phyloP scores from a whole-genome alignment of 1,140 invertebrate species.

The Cardiocondyla obscurior region DNA sequence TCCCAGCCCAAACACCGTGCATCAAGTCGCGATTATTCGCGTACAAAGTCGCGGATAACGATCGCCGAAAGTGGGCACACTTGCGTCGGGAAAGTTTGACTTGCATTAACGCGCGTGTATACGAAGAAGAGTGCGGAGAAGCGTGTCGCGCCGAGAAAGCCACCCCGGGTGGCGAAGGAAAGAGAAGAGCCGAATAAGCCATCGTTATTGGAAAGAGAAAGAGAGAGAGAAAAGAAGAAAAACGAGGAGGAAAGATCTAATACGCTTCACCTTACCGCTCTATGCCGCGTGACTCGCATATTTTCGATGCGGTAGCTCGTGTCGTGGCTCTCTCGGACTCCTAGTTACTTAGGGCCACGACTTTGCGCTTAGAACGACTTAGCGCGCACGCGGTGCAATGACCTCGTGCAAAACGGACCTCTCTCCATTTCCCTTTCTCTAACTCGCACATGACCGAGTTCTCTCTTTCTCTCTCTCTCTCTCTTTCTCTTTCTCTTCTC shows the following conservation, averaged over 20 bases:
- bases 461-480: constrained; percentile 37
- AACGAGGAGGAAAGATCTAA: neutral
- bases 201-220: neutral
- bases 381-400: constrained; percentile 71
- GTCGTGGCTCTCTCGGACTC: constrained; percentile 50
- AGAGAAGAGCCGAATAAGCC: neutral
- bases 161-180: neutral
- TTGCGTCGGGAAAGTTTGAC: neutral
- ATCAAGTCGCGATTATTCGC: neutral
- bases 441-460: constrained; percentile 8
- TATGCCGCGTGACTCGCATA: constrained; percentile 57
- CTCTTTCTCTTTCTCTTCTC: neutral
- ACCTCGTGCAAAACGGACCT: constrained; percentile 69
- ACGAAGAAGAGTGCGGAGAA: neutral
- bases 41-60: neutral
- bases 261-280: constrained; percentile 31
- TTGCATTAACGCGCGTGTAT: neutral
- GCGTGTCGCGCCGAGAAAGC: neutral
- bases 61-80: neutral
- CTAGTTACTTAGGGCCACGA: constrained; percentile 60
- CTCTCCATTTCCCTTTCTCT: constrained; percentile 54
- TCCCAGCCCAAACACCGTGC: neutral
- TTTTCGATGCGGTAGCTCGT: constrained; percentile 58
- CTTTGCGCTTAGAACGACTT: constrained; percentile 70
- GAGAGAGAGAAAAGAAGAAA: neutral